Evolutionary conservation across 2,797 vertebrate genomes (phyloP).

Genomic region (Enteromius anoplus): DNA sequence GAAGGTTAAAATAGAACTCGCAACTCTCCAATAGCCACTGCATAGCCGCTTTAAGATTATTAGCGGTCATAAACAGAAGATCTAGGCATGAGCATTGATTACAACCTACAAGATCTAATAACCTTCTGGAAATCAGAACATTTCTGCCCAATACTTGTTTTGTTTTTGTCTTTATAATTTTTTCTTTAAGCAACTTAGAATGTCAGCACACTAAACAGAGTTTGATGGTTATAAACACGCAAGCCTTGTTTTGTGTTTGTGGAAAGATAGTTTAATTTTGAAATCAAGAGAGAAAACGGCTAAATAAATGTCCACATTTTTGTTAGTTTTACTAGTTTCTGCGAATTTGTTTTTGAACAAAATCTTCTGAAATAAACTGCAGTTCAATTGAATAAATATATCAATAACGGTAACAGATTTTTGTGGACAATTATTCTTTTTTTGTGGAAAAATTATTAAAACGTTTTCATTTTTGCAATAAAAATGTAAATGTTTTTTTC

Average conservation of each 20-base stretch:
- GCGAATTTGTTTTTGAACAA: background rate
- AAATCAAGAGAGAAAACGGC: background rate
- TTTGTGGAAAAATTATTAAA: background rate
- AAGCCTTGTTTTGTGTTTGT: too few species aligned
- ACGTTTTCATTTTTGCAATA: too few species aligned
- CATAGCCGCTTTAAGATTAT: slow-evolving; percentile 28
- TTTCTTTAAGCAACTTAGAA: background rate
- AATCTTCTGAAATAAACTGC: background rate
- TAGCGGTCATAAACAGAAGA: slow-evolving; percentile 26
- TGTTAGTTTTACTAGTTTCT: background rate
- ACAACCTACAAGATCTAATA: background rate
- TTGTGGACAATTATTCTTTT: background rate
- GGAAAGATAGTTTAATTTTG: background rate
- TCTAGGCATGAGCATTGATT: background rate
- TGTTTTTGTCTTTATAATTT: too few species aligned
- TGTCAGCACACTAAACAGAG: background rate
- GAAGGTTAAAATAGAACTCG: slow-evolving; percentile 62
- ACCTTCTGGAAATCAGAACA: background rate
- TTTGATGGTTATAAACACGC: background rate
- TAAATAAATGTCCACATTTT: background rate
- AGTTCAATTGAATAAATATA: background rate
- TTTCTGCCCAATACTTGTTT: background rate
- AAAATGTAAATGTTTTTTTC: background rate
- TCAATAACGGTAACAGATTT: background rate
- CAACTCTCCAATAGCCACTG: slow-evolving; percentile 9